These are phyloP conservation scores for Mactra quadrangularis DNA, from an alignment of 1,140 invertebrate species.

Conservation along the genomic window DNA sequence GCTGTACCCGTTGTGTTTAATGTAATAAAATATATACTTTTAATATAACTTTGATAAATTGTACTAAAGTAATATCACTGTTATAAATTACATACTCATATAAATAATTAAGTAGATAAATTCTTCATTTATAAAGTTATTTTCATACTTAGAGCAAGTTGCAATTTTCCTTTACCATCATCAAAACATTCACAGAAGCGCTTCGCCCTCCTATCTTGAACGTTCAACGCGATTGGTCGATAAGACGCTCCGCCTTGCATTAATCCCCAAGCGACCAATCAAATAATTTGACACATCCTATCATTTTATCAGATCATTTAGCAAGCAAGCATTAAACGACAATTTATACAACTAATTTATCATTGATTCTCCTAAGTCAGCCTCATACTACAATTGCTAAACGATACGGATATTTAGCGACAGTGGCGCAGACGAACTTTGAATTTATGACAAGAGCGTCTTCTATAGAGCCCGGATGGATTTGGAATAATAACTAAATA, in stretches of 20 bases:
- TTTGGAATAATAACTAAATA: constrained; percentile 54
- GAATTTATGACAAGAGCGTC: constrained; percentile 37
- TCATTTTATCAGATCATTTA: constrained; percentile 65
- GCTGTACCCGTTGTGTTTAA: too few species aligned
- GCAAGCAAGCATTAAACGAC: constrained; percentile 57
- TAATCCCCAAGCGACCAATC: constrained; percentile 59
- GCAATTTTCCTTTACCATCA: too few species aligned
- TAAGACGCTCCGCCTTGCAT: constrained; percentile 42
- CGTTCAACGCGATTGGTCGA: constrained; percentile 26
- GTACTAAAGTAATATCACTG: too few species aligned
- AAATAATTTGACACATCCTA: constrained; percentile 54
- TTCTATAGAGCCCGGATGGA: constrained; percentile 34
- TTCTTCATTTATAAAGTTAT: too few species aligned
- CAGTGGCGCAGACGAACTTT: constrained; percentile 36
- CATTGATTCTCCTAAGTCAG: constrained; percentile 28
- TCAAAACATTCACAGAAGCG: too few species aligned
- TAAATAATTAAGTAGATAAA: too few species aligned
- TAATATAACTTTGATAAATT: too few species aligned
- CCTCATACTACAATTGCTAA: constrained; percentile 53
- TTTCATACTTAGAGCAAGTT: too few species aligned
- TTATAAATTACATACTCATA: too few species aligned
- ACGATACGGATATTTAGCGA: constrained; percentile 55
- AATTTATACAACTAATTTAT: constrained; percentile 62
- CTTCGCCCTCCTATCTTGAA: too few species aligned
- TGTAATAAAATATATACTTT: too few species aligned